phyloP scores from a whole-genome alignment of 2,113 vertebrate species.

The Zosterops japonicus region DNA sequence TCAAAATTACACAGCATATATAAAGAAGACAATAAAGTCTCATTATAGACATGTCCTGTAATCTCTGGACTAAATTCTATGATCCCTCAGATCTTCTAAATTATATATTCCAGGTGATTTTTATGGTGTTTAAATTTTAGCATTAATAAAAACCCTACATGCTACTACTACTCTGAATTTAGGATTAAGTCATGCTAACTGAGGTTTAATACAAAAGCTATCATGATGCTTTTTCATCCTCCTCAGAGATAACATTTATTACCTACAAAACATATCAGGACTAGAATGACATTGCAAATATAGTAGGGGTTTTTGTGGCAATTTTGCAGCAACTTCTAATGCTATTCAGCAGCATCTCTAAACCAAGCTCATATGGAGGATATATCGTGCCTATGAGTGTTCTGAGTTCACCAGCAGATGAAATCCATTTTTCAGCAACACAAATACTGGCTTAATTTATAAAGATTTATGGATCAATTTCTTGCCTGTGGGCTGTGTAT shows the following conservation, averaged over 20 bases:
- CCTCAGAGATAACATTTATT: background rate
- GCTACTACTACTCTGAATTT: background rate
- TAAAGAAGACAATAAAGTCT: background rate
- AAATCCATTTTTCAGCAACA: constrained; percentile 26
- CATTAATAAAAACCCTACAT: background rate
- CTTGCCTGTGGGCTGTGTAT: background rate
- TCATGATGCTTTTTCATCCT: background rate
- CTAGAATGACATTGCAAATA: background rate
- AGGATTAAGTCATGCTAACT: background rate
- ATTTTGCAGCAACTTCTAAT: background rate
- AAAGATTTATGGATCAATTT: constrained; percentile 48
- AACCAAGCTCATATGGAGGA: background rate
- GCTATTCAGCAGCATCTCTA: background rate
- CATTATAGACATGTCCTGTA: background rate
- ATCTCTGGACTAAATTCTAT: background rate
- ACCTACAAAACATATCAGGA: background rate
- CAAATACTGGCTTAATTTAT: constrained; percentile 11
- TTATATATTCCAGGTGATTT: background rate
- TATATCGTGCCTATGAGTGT: background rate
- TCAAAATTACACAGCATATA: background rate
- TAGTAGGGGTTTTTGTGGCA: background rate
- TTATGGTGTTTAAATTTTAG: background rate
- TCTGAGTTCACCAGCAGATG: background rate
- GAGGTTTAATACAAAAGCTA: background rate
- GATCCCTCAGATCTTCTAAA: background rate